A percentile compares a stretch with the other conserved stretches of the same genome.
Conservation (phyloP, 1,140 invertebrate species). For the Bombus picipes region DNA sequence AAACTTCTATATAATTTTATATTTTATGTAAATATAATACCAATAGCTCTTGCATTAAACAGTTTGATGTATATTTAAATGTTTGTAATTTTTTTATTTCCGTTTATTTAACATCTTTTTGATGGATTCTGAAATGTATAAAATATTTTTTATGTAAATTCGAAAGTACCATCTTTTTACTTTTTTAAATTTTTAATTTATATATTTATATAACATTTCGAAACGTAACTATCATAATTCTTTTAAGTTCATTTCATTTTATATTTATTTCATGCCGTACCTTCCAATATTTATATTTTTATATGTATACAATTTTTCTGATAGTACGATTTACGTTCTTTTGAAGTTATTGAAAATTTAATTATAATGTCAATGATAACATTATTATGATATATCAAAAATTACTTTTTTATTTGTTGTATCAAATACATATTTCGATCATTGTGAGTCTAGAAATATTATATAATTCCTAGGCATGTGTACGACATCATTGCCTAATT, state of each 20-base stretch:
- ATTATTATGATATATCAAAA: background rate
- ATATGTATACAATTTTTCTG: background rate
- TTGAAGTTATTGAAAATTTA: background rate
- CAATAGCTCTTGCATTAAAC: background rate
- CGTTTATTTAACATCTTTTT: background rate
- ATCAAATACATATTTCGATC: background rate
- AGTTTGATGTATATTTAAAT: background rate
- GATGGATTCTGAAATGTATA: background rate
- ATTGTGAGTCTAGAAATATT: background rate
- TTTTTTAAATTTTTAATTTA: background rate
- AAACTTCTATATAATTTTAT: background rate
- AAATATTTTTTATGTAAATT: background rate
- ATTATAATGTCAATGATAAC: too few species aligned
- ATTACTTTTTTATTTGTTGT: background rate
- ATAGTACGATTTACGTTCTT: accelerated
- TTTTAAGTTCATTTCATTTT: background rate
- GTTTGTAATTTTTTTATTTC: background rate
- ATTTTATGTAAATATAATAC: background rate
- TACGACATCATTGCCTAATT: background rate
- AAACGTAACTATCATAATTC: background rate
- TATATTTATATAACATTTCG: background rate
- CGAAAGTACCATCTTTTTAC: background rate
- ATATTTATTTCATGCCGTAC: background rate
- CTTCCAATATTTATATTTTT: background rate
- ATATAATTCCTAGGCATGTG: constrained; percentile 2